phyloP scores from a whole-genome alignment of 37 sponge, comb jelly and placozoan species.

The Spongilla lacustris region DNA sequence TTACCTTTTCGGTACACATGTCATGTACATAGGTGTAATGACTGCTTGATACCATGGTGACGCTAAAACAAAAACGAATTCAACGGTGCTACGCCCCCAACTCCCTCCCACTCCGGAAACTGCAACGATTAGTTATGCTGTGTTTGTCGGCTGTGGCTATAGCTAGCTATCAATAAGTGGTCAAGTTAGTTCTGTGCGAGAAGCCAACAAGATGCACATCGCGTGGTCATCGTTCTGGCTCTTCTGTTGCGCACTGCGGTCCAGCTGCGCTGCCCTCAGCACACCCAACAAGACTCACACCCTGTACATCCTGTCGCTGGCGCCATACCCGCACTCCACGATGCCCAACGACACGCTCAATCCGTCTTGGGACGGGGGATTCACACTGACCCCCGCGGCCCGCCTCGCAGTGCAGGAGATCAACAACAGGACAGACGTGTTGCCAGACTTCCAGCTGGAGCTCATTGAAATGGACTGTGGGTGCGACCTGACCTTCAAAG shows the following conservation, averaged over 20 bases:
- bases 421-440: slow-evolving; percentile 11
- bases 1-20: too few relatives aligned
- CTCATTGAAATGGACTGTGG: slow-evolving; percentile 5
- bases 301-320: not conserved
- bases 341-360: not conserved
- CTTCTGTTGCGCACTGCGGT: not conserved
- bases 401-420: not conserved
- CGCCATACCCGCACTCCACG: slow-evolving; percentile 1
- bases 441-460: not conserved
- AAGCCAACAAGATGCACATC: not conserved
- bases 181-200: slow-evolving; percentile 5
- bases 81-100: not conserved
- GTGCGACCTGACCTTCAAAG: not conserved
- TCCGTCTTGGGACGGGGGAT: not conserved
- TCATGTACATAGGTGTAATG: not conserved
- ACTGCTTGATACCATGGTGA: not conserved
- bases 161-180: not conserved
- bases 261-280: not conserved
- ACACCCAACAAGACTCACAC: not conserved
- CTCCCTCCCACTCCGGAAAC: not conserved
- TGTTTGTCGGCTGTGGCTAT: not conserved
- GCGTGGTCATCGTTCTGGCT: not conserved
- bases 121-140: not conserved
- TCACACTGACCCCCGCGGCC: not conserved
- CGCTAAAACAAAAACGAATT: not conserved